phyloP scores from a whole-genome alignment of 2,888 invertebrate genomes.

The Acanthosepion lycidas region DNA sequence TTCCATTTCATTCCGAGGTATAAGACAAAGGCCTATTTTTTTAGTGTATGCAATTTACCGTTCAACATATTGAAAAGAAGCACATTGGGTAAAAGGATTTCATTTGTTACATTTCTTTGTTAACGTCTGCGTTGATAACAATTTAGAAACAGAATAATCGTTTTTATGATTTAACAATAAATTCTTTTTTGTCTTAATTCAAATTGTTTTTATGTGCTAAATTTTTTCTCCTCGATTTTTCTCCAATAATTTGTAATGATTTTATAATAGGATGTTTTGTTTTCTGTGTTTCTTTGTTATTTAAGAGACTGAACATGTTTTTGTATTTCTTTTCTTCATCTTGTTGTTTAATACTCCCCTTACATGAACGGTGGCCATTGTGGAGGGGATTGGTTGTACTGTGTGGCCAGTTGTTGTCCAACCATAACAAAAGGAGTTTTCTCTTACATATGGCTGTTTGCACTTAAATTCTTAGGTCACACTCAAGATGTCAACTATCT shows the following conservation, averaged over 20 bases:
- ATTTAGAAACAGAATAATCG: too few species aligned
- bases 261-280: not conserved
- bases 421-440: not conserved
- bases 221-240: not conserved
- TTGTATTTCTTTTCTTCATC: not conserved
- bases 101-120: too few species aligned
- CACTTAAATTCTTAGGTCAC: not conserved
- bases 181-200: too few species aligned
- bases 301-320: not conserved
- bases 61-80: too few species aligned
- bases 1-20: too few species aligned
- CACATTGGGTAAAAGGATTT: too few species aligned
- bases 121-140: too few species aligned
- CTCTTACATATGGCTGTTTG: not conserved
- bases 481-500: not conserved
- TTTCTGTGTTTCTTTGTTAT: not conserved
- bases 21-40: too few species aligned
- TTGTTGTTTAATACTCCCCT: not conserved
- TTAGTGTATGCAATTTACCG: too few species aligned
- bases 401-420: not conserved
- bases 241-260: not conserved
- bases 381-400: not conserved
- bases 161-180: too few species aligned
- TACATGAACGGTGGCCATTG: not conserved
- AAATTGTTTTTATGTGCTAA: not conserved